These are phyloP conservation scores for Chaitophorus viminalis DNA, from an alignment of 2,888 invertebrate species.

Conservation along the genomic window DNA sequence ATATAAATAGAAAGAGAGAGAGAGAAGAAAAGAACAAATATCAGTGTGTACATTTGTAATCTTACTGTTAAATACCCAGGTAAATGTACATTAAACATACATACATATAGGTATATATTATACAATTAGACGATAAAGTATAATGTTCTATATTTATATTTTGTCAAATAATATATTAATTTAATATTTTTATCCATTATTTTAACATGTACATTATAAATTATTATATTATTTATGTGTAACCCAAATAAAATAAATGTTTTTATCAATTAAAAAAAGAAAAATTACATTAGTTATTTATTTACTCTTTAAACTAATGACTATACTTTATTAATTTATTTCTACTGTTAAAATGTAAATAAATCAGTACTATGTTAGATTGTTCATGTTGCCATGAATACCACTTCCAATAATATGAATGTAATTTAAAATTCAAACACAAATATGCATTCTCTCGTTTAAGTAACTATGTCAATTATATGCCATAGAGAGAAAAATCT, in stretches of 20 bases:
- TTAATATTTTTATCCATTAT: constrained; percentile 47
- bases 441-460: too few species aligned
- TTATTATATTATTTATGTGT: constrained; percentile 53
- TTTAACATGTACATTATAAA: constrained; percentile 47
- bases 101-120: background rate
- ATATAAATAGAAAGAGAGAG: background rate
- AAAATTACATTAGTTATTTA: background rate
- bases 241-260: constrained; percentile 41
- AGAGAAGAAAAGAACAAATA: constrained; percentile 31
- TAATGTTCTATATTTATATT: constrained; percentile 40
- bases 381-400: too few species aligned
- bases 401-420: too few species aligned
- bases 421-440: too few species aligned
- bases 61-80: constrained; percentile 36
- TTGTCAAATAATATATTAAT: constrained; percentile 37
- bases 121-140: constrained; percentile 11
- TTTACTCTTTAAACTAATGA: too few species aligned
- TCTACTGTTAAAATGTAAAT: too few species aligned
- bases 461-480: too few species aligned
- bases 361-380: too few species aligned
- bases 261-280: constrained; percentile 23
- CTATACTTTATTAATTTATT: too few species aligned
- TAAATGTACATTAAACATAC: constrained; percentile 15
- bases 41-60: constrained; percentile 46
- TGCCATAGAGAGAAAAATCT: too few species aligned